Conservation (phyloP, 2,888 invertebrate genomes). For the Rhagium mordax region DNA sequence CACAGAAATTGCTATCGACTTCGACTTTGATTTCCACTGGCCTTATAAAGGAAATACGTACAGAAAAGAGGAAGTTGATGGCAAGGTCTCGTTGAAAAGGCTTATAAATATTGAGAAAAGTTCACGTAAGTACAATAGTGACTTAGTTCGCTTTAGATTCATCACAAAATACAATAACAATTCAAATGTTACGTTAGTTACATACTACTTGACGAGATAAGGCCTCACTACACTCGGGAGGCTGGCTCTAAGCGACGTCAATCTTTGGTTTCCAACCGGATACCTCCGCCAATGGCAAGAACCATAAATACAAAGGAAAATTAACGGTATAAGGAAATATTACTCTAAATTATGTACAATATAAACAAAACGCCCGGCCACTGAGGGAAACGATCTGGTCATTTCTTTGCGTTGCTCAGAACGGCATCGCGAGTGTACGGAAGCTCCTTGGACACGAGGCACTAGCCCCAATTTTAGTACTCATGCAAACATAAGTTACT, state of each 20-base stretch:
- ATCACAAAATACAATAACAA: slow-evolving; percentile 64
- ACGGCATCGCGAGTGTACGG: slow-evolving; percentile 56
- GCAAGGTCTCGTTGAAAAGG: slow-evolving; percentile 49
- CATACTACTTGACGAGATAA: slow-evolving; percentile 61
- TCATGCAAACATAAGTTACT: slow-evolving; percentile 62
- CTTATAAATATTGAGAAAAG: slow-evolving; percentile 55
- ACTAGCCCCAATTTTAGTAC: slow-evolving; percentile 53
- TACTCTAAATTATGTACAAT: slow-evolving; percentile 61
- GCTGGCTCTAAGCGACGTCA: slow-evolving; percentile 60
- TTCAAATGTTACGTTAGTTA: slow-evolving; percentile 59
- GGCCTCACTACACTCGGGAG: slow-evolving; percentile 57
- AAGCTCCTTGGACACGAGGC: slow-evolving; percentile 59
- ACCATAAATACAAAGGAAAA: slow-evolving; percentile 55
- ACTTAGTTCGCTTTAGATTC: slow-evolving; percentile 66
- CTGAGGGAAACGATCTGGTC: slow-evolving; percentile 44
- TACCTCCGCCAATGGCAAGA: slow-evolving; percentile 52
- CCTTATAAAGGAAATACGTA: slow-evolving; percentile 41
- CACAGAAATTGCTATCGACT: slow-evolving; percentile 42
- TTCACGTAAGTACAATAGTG: slow-evolving; percentile 62
- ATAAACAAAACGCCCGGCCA: slow-evolving; percentile 60
- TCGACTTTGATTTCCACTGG: slow-evolving; percentile 42
- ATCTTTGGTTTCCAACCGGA: slow-evolving; percentile 68
- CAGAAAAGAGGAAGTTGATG: slow-evolving; percentile 48
- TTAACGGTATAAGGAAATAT: slow-evolving; percentile 44
- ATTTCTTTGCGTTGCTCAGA: slow-evolving; percentile 57